A percentile compares a stretch with the other conserved stretches of the same genome.
Conservation (phyloP, 2,888 invertebrate genomes). For the Acleris sparsana region DNA sequence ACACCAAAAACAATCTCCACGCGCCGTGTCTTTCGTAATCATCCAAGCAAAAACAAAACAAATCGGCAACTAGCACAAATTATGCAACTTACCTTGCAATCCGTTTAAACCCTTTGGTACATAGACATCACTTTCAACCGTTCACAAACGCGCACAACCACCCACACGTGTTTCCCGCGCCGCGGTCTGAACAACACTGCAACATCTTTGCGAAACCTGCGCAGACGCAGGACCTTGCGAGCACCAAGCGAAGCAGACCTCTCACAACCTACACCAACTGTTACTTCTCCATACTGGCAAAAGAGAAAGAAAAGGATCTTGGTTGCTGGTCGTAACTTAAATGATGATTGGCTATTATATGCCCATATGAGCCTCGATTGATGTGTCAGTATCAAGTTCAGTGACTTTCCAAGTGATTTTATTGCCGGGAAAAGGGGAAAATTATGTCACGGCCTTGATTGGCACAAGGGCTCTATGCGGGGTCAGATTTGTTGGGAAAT, state of each 20-base stretch:
- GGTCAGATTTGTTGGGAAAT: too few relatives aligned
- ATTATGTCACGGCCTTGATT: slow-evolving; percentile 19
- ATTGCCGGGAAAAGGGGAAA: slow-evolving; percentile 31
- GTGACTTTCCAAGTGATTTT: slow-evolving; percentile 40
- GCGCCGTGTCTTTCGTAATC: background rate
- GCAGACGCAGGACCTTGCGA: slow-evolving; percentile 38
- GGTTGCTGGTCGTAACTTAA: slow-evolving; percentile 30
- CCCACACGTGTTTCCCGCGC: slow-evolving; percentile 34
- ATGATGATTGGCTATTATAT: slow-evolving; percentile 40
- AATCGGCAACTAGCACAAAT: slow-evolving; percentile 29
- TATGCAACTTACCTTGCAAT: slow-evolving; percentile 31
- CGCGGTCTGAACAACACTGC: slow-evolving; percentile 39
- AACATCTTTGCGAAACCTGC: slow-evolving; percentile 41
- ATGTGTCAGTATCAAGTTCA: slow-evolving; percentile 38
- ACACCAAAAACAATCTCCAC: background rate
- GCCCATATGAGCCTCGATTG: slow-evolving; percentile 36
- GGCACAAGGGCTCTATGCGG: background rate
- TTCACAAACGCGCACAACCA: slow-evolving; percentile 9
- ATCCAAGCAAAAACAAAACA: slow-evolving; percentile 21
- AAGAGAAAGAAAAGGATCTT: slow-evolving; percentile 27
- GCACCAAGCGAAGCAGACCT: slow-evolving; percentile 25
- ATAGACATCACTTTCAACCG: slow-evolving; percentile 34
- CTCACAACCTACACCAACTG: slow-evolving; percentile 12
- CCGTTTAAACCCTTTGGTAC: slow-evolving; percentile 23
- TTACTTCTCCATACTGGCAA: background rate